phyloP scores from a whole-genome alignment of 2,113 vertebrate species.

The Chamaea fasciata region DNA sequence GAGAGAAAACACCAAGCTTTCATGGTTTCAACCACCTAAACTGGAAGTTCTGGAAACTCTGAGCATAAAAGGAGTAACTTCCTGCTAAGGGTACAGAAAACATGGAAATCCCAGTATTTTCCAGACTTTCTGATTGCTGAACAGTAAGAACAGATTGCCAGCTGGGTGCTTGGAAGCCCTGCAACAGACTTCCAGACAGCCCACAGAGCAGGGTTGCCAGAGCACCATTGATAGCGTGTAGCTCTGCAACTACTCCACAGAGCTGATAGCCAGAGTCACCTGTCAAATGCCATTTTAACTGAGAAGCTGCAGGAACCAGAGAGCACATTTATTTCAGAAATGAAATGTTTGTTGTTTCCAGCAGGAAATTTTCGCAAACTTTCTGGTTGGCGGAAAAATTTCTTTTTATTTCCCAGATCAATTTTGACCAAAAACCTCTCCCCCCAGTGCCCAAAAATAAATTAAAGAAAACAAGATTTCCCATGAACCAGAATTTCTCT shows the following conservation, averaged over 20 bases:
- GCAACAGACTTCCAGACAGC: neutral
- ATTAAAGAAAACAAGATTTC: neutral
- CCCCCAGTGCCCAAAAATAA: neutral
- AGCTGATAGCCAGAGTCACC: neutral
- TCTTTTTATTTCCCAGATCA: neutral
- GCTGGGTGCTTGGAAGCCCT: neutral
- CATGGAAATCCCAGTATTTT: slow-evolving; percentile 2
- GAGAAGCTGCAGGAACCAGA: slow-evolving; percentile 8
- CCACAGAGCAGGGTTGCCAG: neutral
- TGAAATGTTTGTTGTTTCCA: neutral
- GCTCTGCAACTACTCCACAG: neutral
- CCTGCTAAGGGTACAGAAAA: neutral
- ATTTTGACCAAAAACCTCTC: neutral
- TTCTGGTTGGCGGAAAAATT: neutral
- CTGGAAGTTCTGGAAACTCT: neutral
- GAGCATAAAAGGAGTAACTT: neutral
- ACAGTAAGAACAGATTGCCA: neutral
- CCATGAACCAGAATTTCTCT: neutral
- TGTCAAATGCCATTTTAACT: slow-evolving; percentile 32
- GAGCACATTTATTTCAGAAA: neutral
- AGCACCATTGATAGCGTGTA: neutral
- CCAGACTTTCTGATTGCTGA: neutral
- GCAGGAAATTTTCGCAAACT: neutral
- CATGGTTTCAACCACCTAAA: neutral
- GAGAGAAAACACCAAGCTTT: neutral